Conservation (phyloP, 2,113 vertebrate genomes). For the Mobula hypostoma region DNA sequence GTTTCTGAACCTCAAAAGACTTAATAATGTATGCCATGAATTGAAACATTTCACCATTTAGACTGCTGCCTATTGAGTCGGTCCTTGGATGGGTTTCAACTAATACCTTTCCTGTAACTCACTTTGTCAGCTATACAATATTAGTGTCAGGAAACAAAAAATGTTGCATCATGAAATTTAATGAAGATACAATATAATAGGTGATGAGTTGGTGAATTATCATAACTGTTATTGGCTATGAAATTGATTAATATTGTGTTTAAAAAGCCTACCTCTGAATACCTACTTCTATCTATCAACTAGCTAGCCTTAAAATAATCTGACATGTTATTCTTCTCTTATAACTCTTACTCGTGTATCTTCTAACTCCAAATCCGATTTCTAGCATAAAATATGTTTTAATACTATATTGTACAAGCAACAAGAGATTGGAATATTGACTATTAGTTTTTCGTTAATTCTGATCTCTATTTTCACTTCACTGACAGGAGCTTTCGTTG, state of each 20-base stretch:
- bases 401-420: not conserved
- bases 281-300: not conserved
- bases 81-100: not conserved
- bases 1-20: not conserved
- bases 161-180: not conserved
- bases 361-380: not conserved
- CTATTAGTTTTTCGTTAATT: not conserved
- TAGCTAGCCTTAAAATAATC: not conserved
- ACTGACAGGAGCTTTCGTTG: constrained; percentile 25
- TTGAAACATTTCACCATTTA: not conserved
- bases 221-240: not conserved
- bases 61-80: not conserved
- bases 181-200: not conserved
- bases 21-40: not conserved
- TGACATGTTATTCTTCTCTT: not conserved
- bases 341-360: not conserved
- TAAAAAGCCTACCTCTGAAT: not conserved
- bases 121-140: not conserved
- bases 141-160: not conserved
- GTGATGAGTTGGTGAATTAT: not conserved
- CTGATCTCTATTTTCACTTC: constrained; percentile 23
- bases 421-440: not conserved
- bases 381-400: not conserved
- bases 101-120: not conserved
- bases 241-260: not conserved